These are phyloP conservation scores for Ornithoptera priamus DNA, from an alignment of 2,888 invertebrate genomes.

Conservation along the genomic window DNA sequence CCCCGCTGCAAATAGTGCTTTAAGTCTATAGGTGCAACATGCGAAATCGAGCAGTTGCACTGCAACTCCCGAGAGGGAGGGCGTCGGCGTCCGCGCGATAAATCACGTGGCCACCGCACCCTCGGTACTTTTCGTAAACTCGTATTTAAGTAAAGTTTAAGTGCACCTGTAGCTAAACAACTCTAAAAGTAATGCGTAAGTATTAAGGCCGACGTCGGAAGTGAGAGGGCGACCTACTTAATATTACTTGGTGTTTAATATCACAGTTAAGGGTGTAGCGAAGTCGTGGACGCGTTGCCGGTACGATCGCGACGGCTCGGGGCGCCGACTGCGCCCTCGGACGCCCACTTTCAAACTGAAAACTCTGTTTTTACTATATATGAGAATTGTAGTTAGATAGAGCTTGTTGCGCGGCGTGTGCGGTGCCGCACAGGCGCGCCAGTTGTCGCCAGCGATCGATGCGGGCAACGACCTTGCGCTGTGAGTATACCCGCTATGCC, in stretches of 20 bases:
- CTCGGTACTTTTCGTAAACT: conserved; percentile 36
- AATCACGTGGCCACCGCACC: conserved; percentile 48
- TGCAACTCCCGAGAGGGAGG: conserved; percentile 36
- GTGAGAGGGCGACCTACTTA: conserved; percentile 34
- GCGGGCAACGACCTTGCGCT: conserved; percentile 66
- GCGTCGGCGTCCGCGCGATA: conserved; percentile 41
- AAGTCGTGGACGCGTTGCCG: conserved; percentile 36
- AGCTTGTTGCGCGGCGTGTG: conserved; percentile 52
- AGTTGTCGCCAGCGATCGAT: conserved; percentile 58
- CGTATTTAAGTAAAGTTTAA: conserved; percentile 48
- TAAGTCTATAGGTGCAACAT: conserved; percentile 42
- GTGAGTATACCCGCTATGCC: conserved; percentile 35
- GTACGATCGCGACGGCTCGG: conserved; percentile 48
- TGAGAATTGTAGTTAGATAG: conserved; percentile 54
- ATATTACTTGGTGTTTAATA: conserved; percentile 52
- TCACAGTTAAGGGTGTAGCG: conserved; percentile 50
- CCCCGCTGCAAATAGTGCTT: conserved; percentile 16
- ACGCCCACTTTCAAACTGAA: conserved; percentile 65
- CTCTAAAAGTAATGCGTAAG: conserved; percentile 16
- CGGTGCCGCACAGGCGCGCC: conserved; percentile 48
- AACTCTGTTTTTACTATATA: conserved; percentile 50
- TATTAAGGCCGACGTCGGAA: neutral
- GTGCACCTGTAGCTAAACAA: conserved; percentile 53
- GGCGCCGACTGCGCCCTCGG: conserved; percentile 62
- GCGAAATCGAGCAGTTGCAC: conserved; percentile 51